Evolutionary conservation across 2,888 invertebrate genomes (phyloP).

Genomic region (Acleris laterana): DNA sequence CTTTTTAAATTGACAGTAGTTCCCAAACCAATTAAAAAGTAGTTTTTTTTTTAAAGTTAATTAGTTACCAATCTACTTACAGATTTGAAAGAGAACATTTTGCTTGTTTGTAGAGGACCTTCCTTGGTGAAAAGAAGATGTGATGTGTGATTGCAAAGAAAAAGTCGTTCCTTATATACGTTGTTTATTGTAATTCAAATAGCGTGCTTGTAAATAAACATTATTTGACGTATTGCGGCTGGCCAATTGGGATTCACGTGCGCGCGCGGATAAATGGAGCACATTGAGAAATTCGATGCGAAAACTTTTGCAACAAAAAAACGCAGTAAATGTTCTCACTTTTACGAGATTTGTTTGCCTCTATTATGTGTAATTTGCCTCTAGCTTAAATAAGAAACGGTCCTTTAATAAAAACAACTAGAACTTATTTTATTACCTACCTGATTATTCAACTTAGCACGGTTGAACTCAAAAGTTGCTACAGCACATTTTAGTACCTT

Average conservation of each 20-base stretch:
- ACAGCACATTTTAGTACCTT: no score
- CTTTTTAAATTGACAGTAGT: no score
- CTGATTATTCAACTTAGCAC: no score
- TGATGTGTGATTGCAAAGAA: slow-evolving; percentile 67
- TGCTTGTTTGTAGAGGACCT: slow-evolving; percentile 73
- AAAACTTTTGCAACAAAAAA: slow-evolving; percentile 40
- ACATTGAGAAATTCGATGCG: slow-evolving; percentile 71
- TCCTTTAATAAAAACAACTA: no score
- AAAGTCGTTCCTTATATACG: slow-evolving; percentile 74
- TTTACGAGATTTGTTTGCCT: no score
- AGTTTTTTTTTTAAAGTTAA: no score
- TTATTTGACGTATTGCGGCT: slow-evolving; percentile 75
- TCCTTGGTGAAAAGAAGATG: slow-evolving; percentile 75
- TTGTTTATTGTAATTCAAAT: slow-evolving; percentile 74
- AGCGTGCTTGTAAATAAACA: slow-evolving; percentile 70
- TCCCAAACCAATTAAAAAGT: no score
- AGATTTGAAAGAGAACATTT: slow-evolving; percentile 81
- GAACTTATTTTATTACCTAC: no score
- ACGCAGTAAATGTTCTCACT: no score
- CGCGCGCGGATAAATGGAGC: slow-evolving; percentile 78
- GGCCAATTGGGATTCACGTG: slow-evolving; percentile 78
- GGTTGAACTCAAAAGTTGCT: no score
- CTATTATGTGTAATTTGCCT: no score
- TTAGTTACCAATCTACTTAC: slow-evolving; percentile 54
- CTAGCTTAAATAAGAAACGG: no score